phyloP scores from a whole-genome alignment of 1,140 invertebrate genomes.

The Pseudachorutes palmiensis region DNA sequence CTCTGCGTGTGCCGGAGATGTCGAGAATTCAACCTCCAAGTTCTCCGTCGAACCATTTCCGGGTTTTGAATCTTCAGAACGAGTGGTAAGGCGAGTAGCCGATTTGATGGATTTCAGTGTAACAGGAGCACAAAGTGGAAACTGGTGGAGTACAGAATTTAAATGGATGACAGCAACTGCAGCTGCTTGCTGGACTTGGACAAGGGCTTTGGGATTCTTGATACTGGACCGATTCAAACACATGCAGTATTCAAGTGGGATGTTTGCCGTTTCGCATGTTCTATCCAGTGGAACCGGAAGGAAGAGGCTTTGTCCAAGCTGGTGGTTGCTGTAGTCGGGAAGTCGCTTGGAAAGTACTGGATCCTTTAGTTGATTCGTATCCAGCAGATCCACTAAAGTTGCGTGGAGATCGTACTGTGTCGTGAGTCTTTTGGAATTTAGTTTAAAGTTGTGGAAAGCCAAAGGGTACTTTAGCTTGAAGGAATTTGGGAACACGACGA shows the following conservation, averaged over 20 bases:
- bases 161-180: not conserved
- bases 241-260: not conserved
- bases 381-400: not conserved
- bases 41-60: too few relatives aligned
- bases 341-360: too few relatives aligned
- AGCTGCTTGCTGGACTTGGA: not conserved
- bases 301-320: not conserved
- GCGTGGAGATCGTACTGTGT: not conserved
- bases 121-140: not conserved
- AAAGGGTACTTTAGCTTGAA: not conserved
- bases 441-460: not conserved
- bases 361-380: too few relatives aligned
- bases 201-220: not conserved
- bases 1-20: not conserved
- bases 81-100: not conserved
- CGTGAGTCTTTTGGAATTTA: not conserved
- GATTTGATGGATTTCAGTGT: not conserved
- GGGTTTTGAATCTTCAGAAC: not conserved
- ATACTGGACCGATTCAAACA: not conserved
- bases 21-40: not conserved
- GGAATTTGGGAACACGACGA: not conserved
- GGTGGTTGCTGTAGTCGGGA: too few relatives aligned
- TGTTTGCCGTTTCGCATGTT: not conserved
- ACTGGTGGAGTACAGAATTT: not conserved
- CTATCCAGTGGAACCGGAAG: not conserved